phyloP scores from a whole-genome alignment of 2,888 invertebrate species.

The Aporophyla nigra region DNA sequence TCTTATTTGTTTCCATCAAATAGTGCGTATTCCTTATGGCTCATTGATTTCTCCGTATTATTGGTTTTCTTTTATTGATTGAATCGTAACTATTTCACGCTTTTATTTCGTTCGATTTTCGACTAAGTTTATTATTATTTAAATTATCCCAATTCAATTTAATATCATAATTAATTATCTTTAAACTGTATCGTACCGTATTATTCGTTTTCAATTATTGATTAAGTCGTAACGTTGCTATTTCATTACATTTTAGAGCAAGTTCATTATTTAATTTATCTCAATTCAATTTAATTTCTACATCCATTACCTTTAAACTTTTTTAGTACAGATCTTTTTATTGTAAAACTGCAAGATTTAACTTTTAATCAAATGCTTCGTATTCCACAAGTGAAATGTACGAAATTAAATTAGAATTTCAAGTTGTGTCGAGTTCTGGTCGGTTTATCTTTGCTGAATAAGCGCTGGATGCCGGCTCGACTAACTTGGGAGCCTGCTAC shows the following conservation, averaged over 20 bases:
- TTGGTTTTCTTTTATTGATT: slow-evolving; percentile 20
- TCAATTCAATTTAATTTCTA: slow-evolving; percentile 4
- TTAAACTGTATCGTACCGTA: neutral
- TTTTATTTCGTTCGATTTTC: neutral
- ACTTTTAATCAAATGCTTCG: slow-evolving; percentile 63
- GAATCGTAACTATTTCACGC: slow-evolving; percentile 13
- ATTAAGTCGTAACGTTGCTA: slow-evolving; percentile 12
- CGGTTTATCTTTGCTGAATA: slow-evolving; percentile 68
- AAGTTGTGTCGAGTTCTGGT: slow-evolving; percentile 70
- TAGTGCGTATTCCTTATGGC: slow-evolving; percentile 37
- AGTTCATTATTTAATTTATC: neutral
- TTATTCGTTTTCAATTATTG: slow-evolving; percentile 16
- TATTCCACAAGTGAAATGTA: slow-evolving; percentile 62
- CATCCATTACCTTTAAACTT: neutral
- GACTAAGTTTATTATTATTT: neutral
- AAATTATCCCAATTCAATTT: slow-evolving; percentile 1
- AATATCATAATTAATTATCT: neutral
- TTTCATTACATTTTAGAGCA: neutral
- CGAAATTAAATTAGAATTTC: slow-evolving; percentile 79
- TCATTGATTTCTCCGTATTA: slow-evolving; percentile 37
- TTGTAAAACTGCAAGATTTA: slow-evolving; percentile 50
- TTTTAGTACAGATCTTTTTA: neutral
- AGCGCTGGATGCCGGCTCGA: slow-evolving; percentile 63
- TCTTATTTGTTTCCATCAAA: slow-evolving; percentile 47
- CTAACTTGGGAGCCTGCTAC: slow-evolving; percentile 55